Evolutionary conservation across 2,797 vertebrate species (phyloP).

Genomic region (Sphaeramia orbicularis): DNA sequence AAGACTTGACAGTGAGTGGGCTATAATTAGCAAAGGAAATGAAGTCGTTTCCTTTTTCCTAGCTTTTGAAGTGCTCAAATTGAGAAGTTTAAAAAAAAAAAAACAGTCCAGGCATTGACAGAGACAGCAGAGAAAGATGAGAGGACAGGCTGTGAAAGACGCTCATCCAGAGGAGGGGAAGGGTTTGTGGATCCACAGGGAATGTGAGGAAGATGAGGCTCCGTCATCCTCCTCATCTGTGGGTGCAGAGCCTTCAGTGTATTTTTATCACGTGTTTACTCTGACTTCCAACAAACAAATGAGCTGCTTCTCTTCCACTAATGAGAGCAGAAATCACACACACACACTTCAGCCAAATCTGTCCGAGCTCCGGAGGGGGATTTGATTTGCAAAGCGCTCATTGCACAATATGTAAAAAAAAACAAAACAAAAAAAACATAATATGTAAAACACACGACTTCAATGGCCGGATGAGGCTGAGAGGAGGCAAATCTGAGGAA

Average conservation of each 20-base stretch:
- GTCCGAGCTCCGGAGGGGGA: constrained; percentile 34
- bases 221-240: too few relatives aligned
- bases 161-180: constrained; percentile 70
- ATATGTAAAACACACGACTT: constrained; percentile 16
- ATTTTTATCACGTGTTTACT: constrained; percentile 77
- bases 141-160: constrained; percentile 45
- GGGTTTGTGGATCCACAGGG: too few relatives aligned
- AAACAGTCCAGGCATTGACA: constrained; percentile 15
- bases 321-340: constrained; percentile 60
- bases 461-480: constrained; percentile 15
- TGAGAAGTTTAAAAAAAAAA: constrained; percentile 38
- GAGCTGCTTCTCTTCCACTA: constrained; percentile 48
- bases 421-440: too few relatives aligned
- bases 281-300: constrained; percentile 75
- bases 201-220: too few relatives aligned
- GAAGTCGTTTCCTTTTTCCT: constrained; percentile 31
- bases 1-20: constrained; percentile 53
- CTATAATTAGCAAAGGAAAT: constrained; percentile 65
- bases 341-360: constrained; percentile 63
- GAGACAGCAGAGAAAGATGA: constrained; percentile 59
- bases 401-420: constrained; percentile 70
- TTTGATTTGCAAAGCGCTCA: constrained; percentile 80
- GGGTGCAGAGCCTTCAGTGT: constrained; percentile 60
- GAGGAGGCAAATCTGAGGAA: background rate
- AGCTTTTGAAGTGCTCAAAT: constrained; percentile 59